Base-by-base conservation (phyloP, 2,113 vertebrate genomes). In the Myrmecophaga tridactyla region DNA sequence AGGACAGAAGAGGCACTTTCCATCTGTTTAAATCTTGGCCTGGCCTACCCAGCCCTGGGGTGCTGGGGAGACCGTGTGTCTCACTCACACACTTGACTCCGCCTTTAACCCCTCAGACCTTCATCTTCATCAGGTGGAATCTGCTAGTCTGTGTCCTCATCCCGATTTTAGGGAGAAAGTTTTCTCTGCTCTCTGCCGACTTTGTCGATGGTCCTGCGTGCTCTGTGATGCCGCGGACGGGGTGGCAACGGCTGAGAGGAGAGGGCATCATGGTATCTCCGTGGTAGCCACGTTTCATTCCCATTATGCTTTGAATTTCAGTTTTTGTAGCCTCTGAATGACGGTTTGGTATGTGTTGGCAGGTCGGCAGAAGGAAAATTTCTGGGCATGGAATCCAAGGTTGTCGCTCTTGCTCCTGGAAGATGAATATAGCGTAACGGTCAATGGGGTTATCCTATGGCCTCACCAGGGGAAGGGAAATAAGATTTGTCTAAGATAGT, bases 21-120 rank as follows among this genome's bases (percentile, higher is more conserved):
- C 86, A 95, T 96, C 90, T 96, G 89, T 95, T 95, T 95, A 96
- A 94, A 96, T 96, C 87, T 90, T 67, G 80, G 48, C 43, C 86
- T 93, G 89, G 90, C 70, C 15, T 23, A 51, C 76, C 23, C 76
- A 95, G 51, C 63, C 46, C 89, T 56, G 75, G 85, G 76, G 69
- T 76, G 60, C 80, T 80, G 27, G 70, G 48, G 51, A 43, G 80
- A 86, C 84, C 67, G 73, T 60, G 70, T 75, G 69, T 83, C 51
- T 93, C 48, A 21, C 56, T 82, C 8, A 4, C 39, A 62, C 23
- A 83, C 46, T 63, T 60, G 85, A 82, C 76, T 94, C 94, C 51
- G 6, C 34, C 21, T 81, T 91, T 96, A 89, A 62, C 80, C 60
- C 85, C 67, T 76, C 56, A 80, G 92, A 60, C 60, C 36, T 93